Conservation (phyloP, 2,888 invertebrate species). For the Drosophila basisetae region DNA sequence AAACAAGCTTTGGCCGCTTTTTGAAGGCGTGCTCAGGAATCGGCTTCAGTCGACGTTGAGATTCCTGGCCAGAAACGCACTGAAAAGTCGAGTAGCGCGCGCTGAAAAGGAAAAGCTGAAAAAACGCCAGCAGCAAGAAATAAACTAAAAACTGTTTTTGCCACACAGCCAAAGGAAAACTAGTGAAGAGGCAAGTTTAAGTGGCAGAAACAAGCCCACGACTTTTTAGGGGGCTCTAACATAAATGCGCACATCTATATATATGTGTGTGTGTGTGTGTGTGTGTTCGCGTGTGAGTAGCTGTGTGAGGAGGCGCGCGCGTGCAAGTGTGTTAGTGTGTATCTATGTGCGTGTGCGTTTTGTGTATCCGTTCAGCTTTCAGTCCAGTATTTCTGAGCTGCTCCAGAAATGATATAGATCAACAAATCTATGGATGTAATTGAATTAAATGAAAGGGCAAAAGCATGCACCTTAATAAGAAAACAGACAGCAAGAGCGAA, state of each 20-base stretch:
- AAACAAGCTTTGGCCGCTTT: slow-evolving; percentile 30
- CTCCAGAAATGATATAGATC: slow-evolving; percentile 61
- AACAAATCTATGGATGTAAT: slow-evolving; percentile 59
- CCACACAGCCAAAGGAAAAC: slow-evolving; percentile 58
- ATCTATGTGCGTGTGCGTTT: slow-evolving; percentile 60
- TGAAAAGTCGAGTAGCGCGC: slow-evolving; percentile 46
- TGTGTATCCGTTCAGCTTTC: slow-evolving; percentile 67
- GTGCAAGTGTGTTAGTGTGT: slow-evolving; percentile 27
- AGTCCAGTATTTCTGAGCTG: slow-evolving; percentile 42
- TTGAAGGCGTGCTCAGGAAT: slow-evolving; percentile 51
- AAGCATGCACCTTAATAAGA: slow-evolving; percentile 49
- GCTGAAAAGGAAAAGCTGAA: slow-evolving; percentile 56
- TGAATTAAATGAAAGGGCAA: slow-evolving; percentile 64
- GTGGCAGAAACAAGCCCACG: slow-evolving; percentile 57
- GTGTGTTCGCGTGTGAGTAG: slow-evolving; percentile 4
- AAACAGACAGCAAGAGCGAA: slow-evolving; percentile 19
- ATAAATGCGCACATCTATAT: slow-evolving; percentile 4
- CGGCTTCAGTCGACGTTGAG: slow-evolving; percentile 57
- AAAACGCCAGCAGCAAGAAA: slow-evolving; percentile 67
- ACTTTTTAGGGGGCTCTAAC: slow-evolving; percentile 13
- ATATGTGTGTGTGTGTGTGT: slow-evolving; percentile 4
- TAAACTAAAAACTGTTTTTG: slow-evolving; percentile 49
- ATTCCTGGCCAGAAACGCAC: slow-evolving; percentile 69
- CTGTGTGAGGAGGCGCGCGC: slow-evolving; percentile 11
- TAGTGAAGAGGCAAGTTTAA: slow-evolving; percentile 71